These are phyloP conservation scores for Sigmodon hispidus DNA, from an alignment of 2,113 vertebrate species.

Conservation along the genomic window DNA sequence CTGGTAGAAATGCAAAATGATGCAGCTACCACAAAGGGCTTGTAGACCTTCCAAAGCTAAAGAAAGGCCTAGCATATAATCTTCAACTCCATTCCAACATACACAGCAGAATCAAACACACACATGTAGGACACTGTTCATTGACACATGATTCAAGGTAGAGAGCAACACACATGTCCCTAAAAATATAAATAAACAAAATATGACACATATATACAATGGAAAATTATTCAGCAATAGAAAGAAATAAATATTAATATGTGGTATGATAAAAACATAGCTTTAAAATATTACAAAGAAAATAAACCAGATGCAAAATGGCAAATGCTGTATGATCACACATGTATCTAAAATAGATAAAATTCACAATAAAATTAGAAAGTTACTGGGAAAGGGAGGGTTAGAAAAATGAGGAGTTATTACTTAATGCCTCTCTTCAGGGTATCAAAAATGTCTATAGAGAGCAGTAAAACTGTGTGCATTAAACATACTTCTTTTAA, in stretches of 20 bases:
- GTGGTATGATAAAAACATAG: background rate
- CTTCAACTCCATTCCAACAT: background rate
- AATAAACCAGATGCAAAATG: background rate
- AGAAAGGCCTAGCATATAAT: background rate
- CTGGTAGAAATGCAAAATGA: background rate
- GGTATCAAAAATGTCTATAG: background rate
- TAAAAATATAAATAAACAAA: background rate
- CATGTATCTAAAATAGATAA: background rate
- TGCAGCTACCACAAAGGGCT: background rate
- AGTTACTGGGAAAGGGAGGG: fast-evolving
- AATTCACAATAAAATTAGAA: slow-evolving; percentile 19
- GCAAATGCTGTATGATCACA: background rate
- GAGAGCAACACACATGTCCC: background rate
- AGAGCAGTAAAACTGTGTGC: background rate
- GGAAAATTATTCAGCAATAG: background rate
- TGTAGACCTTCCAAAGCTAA: background rate
- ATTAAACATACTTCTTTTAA: background rate
- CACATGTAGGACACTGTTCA: background rate
- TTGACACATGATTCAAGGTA: background rate
- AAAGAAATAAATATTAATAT: background rate
- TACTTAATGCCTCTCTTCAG: background rate
- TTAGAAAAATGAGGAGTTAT: background rate
- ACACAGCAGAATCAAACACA: background rate
- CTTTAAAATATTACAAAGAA: background rate
- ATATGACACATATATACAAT: background rate